Conservation (phyloP, 2,113 vertebrate genomes). For the Dolichotis patagonum region DNA sequence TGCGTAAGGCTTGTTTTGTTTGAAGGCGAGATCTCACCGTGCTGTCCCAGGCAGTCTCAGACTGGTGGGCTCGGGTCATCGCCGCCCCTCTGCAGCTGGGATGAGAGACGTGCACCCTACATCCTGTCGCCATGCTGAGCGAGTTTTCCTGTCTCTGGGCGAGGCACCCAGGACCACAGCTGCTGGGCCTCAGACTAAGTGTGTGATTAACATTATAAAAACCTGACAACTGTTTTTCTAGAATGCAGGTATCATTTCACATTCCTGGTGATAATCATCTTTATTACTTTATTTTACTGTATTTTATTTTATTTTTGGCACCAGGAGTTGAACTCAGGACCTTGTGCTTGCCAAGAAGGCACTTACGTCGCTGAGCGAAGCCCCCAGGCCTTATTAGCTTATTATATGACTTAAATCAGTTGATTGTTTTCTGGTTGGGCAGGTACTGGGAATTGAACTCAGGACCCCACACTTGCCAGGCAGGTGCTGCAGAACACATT, state of each 20-base stretch:
- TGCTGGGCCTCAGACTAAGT: background rate
- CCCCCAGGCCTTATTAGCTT: background rate
- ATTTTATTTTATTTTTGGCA: too few species aligned
- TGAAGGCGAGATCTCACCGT: background rate
- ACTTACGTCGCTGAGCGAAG: too few species aligned
- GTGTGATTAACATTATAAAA: background rate
- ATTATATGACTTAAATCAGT: background rate
- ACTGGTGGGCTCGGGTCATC: background rate
- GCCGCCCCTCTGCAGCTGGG: background rate
- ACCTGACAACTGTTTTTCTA: background rate
- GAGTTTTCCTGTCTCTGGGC: conserved; percentile 38
- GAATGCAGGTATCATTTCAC: background rate
- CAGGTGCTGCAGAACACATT: background rate
- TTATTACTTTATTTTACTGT: background rate
- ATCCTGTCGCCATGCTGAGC: background rate
- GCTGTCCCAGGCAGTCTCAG: background rate
- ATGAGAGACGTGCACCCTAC: background rate
- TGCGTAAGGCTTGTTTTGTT: background rate
- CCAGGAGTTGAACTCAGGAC: too few species aligned
- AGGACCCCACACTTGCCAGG: too few species aligned
- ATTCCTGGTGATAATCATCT: background rate
- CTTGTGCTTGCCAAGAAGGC: too few species aligned
- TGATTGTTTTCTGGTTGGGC: background rate
- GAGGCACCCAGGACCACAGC: background rate
- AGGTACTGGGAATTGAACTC: too few species aligned